These are phyloP conservation scores for Cydia strobilella DNA, from an alignment of 1,140 invertebrate genomes.

Conservation along the genomic window DNA sequence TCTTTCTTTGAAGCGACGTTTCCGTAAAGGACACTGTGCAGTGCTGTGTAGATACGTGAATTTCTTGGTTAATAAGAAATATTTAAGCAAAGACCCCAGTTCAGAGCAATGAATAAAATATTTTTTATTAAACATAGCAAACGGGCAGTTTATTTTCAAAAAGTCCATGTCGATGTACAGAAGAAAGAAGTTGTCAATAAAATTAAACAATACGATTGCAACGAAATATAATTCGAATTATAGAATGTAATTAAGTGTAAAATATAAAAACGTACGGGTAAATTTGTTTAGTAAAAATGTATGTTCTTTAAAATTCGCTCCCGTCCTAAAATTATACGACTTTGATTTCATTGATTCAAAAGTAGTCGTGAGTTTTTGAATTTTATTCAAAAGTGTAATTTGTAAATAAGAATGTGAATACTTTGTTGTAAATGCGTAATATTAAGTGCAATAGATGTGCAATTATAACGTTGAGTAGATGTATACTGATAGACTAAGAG, in stretches of 20 bases:
- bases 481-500: constrained; percentile 68
- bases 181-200: constrained; percentile 42
- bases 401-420: constrained; percentile 76
- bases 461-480: constrained; percentile 77
- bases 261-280: constrained; percentile 43
- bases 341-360: constrained; percentile 35
- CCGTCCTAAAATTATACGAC: constrained; percentile 72
- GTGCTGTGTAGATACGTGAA: constrained; percentile 10
- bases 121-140: constrained; percentile 9
- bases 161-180: neutral
- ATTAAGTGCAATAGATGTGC: constrained; percentile 79
- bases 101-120: neutral
- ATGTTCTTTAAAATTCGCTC: constrained; percentile 55
- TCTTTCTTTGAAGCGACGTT: constrained; percentile 39
- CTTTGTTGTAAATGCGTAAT: constrained; percentile 79
- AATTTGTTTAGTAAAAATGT: constrained; percentile 49
- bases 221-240: constrained; percentile 59
- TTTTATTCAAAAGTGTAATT: constrained; percentile 39
- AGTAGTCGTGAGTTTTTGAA: constrained; percentile 26
- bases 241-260: constrained; percentile 41
- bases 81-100: neutral
- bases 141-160: constrained; percentile 1
- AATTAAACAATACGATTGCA: constrained; percentile 51
- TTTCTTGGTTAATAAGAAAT: constrained; percentile 24
- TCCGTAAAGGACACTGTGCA: constrained; percentile 24